Evolutionary conservation across 2,113 vertebrate genomes (phyloP), one percentile per base, ranked within the genome.

Genomic region (Archilochus colubris): DNA sequence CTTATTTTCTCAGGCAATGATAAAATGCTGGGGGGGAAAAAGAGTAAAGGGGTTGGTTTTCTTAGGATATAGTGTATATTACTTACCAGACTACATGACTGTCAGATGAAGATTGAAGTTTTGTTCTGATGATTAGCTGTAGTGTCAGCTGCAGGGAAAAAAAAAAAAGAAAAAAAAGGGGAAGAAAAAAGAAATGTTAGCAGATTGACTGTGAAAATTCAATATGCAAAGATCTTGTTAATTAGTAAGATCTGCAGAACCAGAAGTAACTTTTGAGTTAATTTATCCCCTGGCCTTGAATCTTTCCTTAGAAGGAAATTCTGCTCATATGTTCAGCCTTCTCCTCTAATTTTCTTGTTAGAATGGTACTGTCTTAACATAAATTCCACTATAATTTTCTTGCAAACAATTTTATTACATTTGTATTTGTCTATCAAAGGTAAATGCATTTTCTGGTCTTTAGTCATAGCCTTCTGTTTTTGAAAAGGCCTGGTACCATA

Each of bases 211-310:
- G 67, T 91, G 95, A 95, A 96, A 89, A 93, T 66, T 57, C 74
- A 91, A 46, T 89, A 85, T 82, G 88, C 62, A 94, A 82, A 93
- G 66, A 94, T 95, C 80, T 88, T 75, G 64, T 91, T 97, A 97
- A 95, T 96, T 96, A 84, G 86, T 79, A 90, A 95, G 93, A 96
- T 94, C 69, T 93, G 82, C 91, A 95, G 88, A 95, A 94, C 88
- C 85, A 95, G 85, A 96, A 97, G 85, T 89, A 91, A 93, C 75
- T 95, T 95, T 82, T 93, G 64, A 95, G 91, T 92, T 94, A 96
- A 96, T 95, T 91, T 96, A 89, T 88, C 68, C 68, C 25, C 53
- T 91, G 88, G 44, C 85, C 88, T 91, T 86, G 68, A 55, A 97
- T 82, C 53, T 88, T 94, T 86, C 89, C 72, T 91, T 95, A 80